These are phyloP conservation scores for Atherix ibis DNA, from an alignment of 2,888 invertebrate species.

Conservation along the genomic window DNA sequence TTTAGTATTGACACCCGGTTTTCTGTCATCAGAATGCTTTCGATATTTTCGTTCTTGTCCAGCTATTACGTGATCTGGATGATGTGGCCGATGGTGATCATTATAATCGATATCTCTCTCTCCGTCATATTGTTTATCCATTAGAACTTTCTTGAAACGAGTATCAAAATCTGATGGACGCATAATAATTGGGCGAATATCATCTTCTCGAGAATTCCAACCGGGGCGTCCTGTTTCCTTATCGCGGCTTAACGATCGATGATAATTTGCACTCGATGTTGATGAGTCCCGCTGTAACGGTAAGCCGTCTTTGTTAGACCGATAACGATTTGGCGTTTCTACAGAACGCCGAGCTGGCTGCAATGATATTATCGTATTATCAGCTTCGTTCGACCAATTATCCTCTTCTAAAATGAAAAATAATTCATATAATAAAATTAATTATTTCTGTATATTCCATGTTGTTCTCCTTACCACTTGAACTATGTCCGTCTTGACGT, in stretches of 20 bases:
- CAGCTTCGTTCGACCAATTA: slow-evolving; percentile 32
- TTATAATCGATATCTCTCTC: slow-evolving; percentile 16
- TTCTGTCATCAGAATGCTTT: slow-evolving; percentile 12
- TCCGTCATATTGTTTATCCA: slow-evolving; percentile 15
- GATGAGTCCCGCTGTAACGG: slow-evolving; percentile 2
- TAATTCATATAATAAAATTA: background rate
- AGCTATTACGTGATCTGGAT: slow-evolving; percentile 7
- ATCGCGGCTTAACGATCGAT: slow-evolving; percentile 5
- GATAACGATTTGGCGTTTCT: slow-evolving; percentile 12
- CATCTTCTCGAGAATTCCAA: slow-evolving; percentile 20
- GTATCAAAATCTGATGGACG: slow-evolving; percentile 29
- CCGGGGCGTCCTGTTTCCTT: slow-evolving; percentile 1
- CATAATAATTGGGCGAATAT: slow-evolving; percentile 30
- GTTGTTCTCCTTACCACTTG: slow-evolving; percentile 34
- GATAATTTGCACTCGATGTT: background rate
- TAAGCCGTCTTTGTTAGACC: slow-evolving; percentile 1
- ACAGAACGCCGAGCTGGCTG: slow-evolving; percentile 28
- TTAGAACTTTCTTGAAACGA: slow-evolving; percentile 28
- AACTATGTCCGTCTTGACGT: slow-evolving; percentile 33
- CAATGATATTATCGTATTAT: slow-evolving; percentile 28
- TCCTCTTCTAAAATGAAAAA: slow-evolving; percentile 23
- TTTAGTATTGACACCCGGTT: slow-evolving; percentile 10
- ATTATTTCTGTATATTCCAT: too few relatives aligned
- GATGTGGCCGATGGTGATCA: slow-evolving; percentile 12
- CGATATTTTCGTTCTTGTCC: slow-evolving; percentile 6